A percentile compares a stretch with the other conserved stretches of the same genome.
phyloP scores from a whole-genome alignment of 2,113 vertebrate species.

The Pholis gunnellus region DNA sequence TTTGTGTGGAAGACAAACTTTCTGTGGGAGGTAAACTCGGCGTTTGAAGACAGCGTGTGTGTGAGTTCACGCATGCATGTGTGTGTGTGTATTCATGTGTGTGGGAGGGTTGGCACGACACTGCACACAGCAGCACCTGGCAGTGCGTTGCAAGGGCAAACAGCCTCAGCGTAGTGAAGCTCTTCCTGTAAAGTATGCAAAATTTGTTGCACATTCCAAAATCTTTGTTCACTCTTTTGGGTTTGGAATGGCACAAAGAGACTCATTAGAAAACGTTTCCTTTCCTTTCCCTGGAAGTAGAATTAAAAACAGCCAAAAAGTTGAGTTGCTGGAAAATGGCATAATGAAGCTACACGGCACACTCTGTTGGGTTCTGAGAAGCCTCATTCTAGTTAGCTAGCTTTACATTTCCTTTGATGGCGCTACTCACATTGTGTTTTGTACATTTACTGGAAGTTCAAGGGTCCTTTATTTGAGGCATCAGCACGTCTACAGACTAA shows the following conservation, averaged over 20 bases:
- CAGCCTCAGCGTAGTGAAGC: conserved; percentile 39
- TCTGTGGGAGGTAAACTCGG: conserved; percentile 47
- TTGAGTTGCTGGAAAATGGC: neutral
- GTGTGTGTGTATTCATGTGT: conserved; percentile 34
- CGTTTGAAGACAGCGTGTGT: conserved; percentile 12
- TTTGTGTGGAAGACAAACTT: conserved; percentile 45
- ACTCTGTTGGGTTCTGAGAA: neutral
- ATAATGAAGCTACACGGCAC: neutral
- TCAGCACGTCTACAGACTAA: neutral
- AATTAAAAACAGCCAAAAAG: conserved; percentile 16
- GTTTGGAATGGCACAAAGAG: conserved; percentile 28
- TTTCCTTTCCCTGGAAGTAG: conserved; percentile 16
- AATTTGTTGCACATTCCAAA: conserved; percentile 43
- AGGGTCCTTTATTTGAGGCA: neutral
- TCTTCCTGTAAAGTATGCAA: conserved; percentile 60
- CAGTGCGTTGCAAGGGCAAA: conserved; percentile 40
- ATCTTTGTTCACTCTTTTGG: conserved; percentile 30
- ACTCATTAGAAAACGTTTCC: conserved; percentile 45
- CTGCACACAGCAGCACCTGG: conserved; percentile 32
- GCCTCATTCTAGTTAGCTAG: neutral
- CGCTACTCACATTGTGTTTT: neutral
- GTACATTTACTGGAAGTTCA: neutral
- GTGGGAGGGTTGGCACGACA: conserved; percentile 53
- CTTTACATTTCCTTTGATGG: neutral
- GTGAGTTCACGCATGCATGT: neutral